A percentile compares a stretch with the other conserved stretches of the same genome.
These are phyloP conservation scores for Athrips mouffetella DNA, from an alignment of 2,888 invertebrate species.

Conservation along the genomic window DNA sequence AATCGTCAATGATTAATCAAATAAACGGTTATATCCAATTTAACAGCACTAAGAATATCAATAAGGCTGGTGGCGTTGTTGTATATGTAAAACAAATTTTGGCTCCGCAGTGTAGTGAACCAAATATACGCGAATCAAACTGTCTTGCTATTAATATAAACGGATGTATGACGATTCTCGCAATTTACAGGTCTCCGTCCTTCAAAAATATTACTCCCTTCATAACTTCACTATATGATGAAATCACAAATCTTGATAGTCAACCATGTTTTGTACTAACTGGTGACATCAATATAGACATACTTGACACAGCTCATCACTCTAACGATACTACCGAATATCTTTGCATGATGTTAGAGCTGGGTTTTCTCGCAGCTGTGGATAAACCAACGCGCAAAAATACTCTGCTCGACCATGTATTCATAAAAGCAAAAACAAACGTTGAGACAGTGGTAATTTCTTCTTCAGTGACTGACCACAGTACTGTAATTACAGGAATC, in stretches of 20 bases:
- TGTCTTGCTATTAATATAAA: neutral
- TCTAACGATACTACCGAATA: neutral
- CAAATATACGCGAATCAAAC: neutral
- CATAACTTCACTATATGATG: neutral
- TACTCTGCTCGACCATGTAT: neutral
- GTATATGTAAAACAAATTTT: conserved; percentile 10
- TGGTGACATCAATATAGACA: neutral
- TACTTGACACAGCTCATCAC: neutral
- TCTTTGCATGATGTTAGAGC: neutral
- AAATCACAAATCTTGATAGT: neutral
- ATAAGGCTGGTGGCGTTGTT: conserved; percentile 14
- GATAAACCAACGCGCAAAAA: neutral
- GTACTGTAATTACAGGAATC: neutral
- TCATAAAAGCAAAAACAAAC: neutral
- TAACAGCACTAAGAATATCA: conserved; percentile 14
- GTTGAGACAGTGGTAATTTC: neutral
- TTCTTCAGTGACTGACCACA: neutral
- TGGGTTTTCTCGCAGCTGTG: neutral
- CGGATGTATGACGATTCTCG: neutral
- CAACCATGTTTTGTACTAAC: neutral
- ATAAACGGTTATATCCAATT: conserved; percentile 12
- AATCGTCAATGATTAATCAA: conserved; percentile 11
- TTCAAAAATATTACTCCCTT: neutral
- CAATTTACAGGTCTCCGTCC: too few relatives aligned
- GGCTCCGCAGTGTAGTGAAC: neutral